Evolutionary conservation across 2,113 vertebrate species (phyloP).

Genomic region (Excalfactoria chinensis): DNA sequence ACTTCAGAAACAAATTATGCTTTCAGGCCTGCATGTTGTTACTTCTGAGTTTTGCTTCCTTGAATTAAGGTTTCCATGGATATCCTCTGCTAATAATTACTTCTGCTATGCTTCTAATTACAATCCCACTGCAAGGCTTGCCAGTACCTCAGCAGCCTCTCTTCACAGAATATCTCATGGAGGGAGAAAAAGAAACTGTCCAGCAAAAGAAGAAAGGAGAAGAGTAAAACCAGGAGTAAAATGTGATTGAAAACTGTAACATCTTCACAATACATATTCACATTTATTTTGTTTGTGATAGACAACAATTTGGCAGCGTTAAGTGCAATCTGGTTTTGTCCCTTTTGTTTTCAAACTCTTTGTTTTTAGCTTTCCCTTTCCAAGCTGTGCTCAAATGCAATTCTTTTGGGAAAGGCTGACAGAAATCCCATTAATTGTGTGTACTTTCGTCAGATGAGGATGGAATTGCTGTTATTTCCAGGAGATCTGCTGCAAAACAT

Average conservation of each 20-base stretch:
- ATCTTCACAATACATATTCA: neutral
- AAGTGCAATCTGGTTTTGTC: neutral
- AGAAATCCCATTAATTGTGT: neutral
- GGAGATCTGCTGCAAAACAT: neutral
- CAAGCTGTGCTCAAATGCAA: conserved; percentile 1
- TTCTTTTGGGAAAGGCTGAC: neutral
- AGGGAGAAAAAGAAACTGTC: conserved; percentile 15
- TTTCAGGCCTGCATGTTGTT: conserved; percentile 24
- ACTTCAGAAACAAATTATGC: conserved; percentile 29
- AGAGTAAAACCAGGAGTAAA: neutral
- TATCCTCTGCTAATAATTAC: conserved; percentile 72
- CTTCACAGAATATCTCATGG: neutral
- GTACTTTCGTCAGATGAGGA: neutral
- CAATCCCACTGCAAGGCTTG: conserved; percentile 36
- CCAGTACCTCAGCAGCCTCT: conserved; percentile 48
- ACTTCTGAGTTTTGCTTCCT: conserved; percentile 32
- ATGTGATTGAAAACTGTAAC: neutral
- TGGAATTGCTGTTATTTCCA: neutral
- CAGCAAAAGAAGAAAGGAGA: conserved; percentile 1
- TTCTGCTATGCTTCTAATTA: conserved; percentile 70
- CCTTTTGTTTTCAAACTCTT: neutral
- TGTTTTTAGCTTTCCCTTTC: neutral
- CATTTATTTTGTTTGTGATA: neutral
- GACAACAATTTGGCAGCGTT: neutral
- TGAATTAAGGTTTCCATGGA: conserved; percentile 63